Base-by-base conservation (phyloP, 1,140 invertebrate species). In the Musca vetustissima region DNA sequence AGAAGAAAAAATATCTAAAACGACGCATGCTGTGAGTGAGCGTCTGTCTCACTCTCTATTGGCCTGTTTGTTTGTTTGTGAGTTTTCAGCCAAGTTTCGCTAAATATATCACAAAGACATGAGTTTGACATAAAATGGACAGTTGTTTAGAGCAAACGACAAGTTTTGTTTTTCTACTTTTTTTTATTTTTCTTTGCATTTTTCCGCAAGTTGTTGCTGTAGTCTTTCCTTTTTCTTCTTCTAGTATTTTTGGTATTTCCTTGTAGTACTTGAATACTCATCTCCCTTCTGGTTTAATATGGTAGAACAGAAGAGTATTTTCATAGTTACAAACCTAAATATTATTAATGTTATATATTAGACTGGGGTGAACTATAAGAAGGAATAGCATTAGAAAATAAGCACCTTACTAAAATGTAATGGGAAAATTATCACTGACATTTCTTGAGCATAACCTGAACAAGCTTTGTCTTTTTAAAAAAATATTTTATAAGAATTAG, bases 101-200 rank as follows among this genome's bases (percentile, higher is more conserved):
- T 24, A 25, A 65, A 49, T 50, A 65, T 49, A 49, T 65, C 43
- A 65, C 43, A 49, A 28, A 48, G 64, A 65, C 64, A 65, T 48
- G 47, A 65, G 47, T 65, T 65, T 65, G 64, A 65, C 64, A 65
- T 65, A 50, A 65, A 65, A 65, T 50, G 43, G 64, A 65, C 64
- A 65, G 64, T 65, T 65, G 64, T 65, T 49, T 65, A 61, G n/a
- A n/a, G 64, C 48, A 47, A 65, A 36, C 64, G 47, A 48, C 43
- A 50, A 48, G 64, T 65, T 65, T 65, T 65, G n/a, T 65, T 28
- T 25, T 49, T 24, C 1, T 14, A 13, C 6, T 28, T 65, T 28
- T 25, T 49, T 24, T 15, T 14, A 13, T 19, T 52, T 52, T 43
- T 52, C 21, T 13, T 52, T 36, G n/a, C 14, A 43, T 59, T 59